Base-by-base conservation (phyloP, 2,888 invertebrate genomes). In the Trissoscelio sp. region DNA sequence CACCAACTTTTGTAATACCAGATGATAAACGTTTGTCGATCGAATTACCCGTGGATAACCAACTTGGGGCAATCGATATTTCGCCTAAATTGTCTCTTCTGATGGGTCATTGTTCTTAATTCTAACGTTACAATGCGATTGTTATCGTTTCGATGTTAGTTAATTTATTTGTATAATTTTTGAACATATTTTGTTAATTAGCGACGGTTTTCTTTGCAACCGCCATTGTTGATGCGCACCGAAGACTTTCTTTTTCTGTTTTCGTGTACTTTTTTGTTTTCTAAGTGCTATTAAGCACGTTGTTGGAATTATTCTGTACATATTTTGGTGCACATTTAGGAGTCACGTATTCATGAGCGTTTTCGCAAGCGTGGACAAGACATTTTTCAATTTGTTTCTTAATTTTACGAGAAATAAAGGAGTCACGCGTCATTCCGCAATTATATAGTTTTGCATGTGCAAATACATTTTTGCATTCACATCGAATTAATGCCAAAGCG, bases 401-500 rank as follows among this genome's bases (percentile, higher is more conserved):
- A 37, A 46, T 53, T 62, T 66, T 14, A 66, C 24, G 16, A 69
- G 48, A 51, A 60, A 44, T n/a, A 18, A 48, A 44, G 6, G 12
- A 39, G 28, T 58, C 51, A 62, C 51, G 58, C 66, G 69, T 74
- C 67, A 74, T 55, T 58, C 51, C 37, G 48, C 55, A 75, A 57
- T 67, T 39, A 67, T 44, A 73, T 55, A 67, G 55, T 66, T 79
- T 67, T 74, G 67, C 73, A 60, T 60, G 20, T 70, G 24, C 58
- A 60, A 81, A 81, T 60, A 72, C 75, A 81, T n/a, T 55, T 73
- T 75, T 70, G 58, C 67, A 83, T 82, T 58, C 77, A 86, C 80
- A 85, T 87, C 85, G 82, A 82, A 86, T 83, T 80, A 86, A 87
- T 87, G 88, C 87, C 87, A 88, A 88, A 88, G 86, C 84, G 84